Conservation (phyloP, 2,888 invertebrate genomes). For the Hedya salicella region DNA sequence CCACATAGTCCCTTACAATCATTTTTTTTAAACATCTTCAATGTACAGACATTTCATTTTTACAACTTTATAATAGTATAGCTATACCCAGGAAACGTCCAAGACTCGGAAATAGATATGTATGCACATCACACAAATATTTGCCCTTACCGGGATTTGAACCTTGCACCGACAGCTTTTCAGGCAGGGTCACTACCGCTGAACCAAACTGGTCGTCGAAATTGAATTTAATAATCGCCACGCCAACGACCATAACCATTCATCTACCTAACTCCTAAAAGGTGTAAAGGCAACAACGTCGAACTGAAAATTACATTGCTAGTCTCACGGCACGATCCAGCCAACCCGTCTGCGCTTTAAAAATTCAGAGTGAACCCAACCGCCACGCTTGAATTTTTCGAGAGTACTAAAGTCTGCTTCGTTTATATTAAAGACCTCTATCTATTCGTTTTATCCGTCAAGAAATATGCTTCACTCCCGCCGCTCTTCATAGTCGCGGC, state of each 20-base stretch:
- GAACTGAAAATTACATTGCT: slow-evolving; percentile 42
- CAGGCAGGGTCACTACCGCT: no score
- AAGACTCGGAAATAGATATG: no score
- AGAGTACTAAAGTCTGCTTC: slow-evolving; percentile 83
- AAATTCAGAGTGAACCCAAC: slow-evolving; percentile 77
- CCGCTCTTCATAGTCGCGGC: slow-evolving; percentile 64
- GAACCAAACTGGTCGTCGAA: no score
- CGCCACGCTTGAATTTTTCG: slow-evolving; percentile 79
- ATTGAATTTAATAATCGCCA: neutral
- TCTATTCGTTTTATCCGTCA: slow-evolving; percentile 83
- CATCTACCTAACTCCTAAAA: slow-evolving; percentile 15
- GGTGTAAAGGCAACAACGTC: slow-evolving; percentile 15
- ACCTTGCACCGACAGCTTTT: no score
- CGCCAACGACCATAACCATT: neutral
- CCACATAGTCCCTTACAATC: no score
- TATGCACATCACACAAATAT: no score
- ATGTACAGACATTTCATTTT: no score
- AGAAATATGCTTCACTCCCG: slow-evolving; percentile 79
- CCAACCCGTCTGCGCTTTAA: slow-evolving; percentile 68
- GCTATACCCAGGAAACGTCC: no score
- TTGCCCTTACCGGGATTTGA: no score
- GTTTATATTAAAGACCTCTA: slow-evolving; percentile 85
- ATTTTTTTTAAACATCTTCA: no score
- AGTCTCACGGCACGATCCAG: slow-evolving; percentile 48
- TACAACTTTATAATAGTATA: no score